Evolutionary conservation across 2,797 vertebrate species (phyloP).

Genomic region (Leuciscus waleckii): DNA sequence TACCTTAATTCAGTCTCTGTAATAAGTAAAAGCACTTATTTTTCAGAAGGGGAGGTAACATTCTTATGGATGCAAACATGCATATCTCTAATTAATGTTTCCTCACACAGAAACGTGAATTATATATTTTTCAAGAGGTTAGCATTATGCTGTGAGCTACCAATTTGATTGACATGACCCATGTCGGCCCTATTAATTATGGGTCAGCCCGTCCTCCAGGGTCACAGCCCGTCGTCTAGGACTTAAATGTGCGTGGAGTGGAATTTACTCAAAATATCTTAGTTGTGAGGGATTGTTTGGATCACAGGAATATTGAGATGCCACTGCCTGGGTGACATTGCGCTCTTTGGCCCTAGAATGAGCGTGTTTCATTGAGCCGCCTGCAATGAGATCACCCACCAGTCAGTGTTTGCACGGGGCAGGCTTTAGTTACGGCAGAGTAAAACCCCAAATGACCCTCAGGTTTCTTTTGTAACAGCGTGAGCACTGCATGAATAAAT

Average conservation of each 20-base stretch:
- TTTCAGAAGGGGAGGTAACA: neutral
- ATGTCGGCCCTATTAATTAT: slow-evolving; percentile 64
- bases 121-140: slow-evolving; percentile 29
- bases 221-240: slow-evolving; percentile 75
- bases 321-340: slow-evolving; percentile 68
- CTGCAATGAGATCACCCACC: slow-evolving; percentile 71
- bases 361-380: slow-evolving; percentile 71
- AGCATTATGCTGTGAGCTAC: slow-evolving; percentile 37
- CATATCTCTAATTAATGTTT: slow-evolving; percentile 1
- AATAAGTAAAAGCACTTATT: neutral
- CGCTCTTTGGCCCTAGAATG: slow-evolving; percentile 71
- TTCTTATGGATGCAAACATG: neutral
- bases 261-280: slow-evolving; percentile 75
- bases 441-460: slow-evolving; percentile 41
- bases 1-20: slow-evolving; percentile 56
- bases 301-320: slow-evolving; percentile 74
- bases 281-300: slow-evolving; percentile 65
- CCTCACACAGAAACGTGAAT: slow-evolving; percentile 35
- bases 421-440: slow-evolving; percentile 27
- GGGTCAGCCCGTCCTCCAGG: slow-evolving; percentile 64
- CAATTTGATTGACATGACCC: slow-evolving; percentile 70
- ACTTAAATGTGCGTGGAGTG: slow-evolving; percentile 67
- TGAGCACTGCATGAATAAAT: slow-evolving; percentile 39
- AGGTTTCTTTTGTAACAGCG: slow-evolving; percentile 30
- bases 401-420: slow-evolving; percentile 20